Evolutionary conservation across 2,888 invertebrate genomes (phyloP).

Genomic region (Meandrusa payeni): DNA sequence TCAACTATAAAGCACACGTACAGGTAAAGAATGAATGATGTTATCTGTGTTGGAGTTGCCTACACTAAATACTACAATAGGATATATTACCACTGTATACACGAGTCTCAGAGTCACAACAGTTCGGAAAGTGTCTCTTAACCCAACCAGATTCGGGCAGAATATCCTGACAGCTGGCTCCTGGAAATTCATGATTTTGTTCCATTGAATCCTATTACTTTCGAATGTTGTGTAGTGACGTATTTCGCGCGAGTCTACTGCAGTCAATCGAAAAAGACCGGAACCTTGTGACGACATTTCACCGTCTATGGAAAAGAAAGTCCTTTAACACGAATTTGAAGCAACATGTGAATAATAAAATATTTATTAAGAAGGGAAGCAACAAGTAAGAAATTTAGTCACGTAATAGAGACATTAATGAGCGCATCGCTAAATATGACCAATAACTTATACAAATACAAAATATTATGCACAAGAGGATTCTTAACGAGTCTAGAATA

Average conservation of each 20-base stretch:
- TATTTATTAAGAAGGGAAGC: too few species aligned
- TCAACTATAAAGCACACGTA: too few species aligned
- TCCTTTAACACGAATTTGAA: too few species aligned
- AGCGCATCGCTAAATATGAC: too few species aligned
- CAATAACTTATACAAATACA: too few species aligned
- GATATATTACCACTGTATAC: constrained; percentile 65
- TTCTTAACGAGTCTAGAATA: too few species aligned
- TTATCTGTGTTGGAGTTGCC: too few species aligned
- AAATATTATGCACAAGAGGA: too few species aligned
- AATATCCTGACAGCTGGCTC: constrained; percentile 74
- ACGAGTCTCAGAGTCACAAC: constrained; percentile 71
- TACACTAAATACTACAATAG: neutral
- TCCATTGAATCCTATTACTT: constrained; percentile 74
- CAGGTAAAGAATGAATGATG: too few species aligned
- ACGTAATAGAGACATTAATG: too few species aligned
- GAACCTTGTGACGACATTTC: constrained; percentile 43
- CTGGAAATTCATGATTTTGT: constrained; percentile 75
- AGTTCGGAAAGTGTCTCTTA: constrained; percentile 80
- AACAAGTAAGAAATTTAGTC: too few species aligned
- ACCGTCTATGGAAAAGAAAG: constrained; percentile 26
- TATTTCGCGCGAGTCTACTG: constrained; percentile 50
- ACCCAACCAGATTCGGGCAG: constrained; percentile 65
- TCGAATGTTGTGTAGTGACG: constrained; percentile 67
- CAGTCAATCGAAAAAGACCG: constrained; percentile 49
- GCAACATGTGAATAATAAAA: too few species aligned